Base-by-base conservation (phyloP, 1,140 invertebrate genomes). In the Brachionus plicatilis region DNA sequence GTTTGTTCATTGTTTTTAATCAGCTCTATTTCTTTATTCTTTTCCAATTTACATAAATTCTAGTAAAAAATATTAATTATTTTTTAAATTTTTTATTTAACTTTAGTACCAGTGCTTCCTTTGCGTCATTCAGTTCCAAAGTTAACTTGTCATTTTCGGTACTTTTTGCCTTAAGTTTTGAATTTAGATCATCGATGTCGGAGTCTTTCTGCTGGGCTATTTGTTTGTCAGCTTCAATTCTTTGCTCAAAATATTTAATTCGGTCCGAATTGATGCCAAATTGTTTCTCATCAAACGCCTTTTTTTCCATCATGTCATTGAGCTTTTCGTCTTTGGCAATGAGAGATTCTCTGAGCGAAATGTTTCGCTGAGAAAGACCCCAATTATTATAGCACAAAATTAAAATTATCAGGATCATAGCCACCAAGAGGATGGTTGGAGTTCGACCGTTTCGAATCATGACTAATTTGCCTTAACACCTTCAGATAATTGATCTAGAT, bases 401-500 rank as follows among this genome's bases (percentile, higher is more conserved):
- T 3, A 76, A 14, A 50, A 76, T 76, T 50, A 76, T 50, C 20
- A 76, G 4, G 8, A 76, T 20, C 12, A 76, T 29, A 50, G 45
- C 72, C 11, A 50, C n/a, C 27, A 76, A 50, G 17, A 76, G 17
- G 12, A 76, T 47, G 9, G 72, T 76, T 27, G 72, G 72, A 50
- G 72, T 76, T 76, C 72, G 17, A 14, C 72, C 72, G 45, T 76
- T 76, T 50, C 72, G 43, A 20, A 76, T 76, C 72, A 76, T 76
- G 66, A 3, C 27, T 47, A 37, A 37, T 47, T 47, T 47, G 0
- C 11, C 11, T 33, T 56, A 68, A 37, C 12, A 5, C 20, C 24
- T 56, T 14, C n/a, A 60, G 7, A 20, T 60, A 7, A 60, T 5
- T 60, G 17, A 24, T 20, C 17, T 8, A 20, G 7, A 60, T 20